Evolutionary conservation across 2,797 vertebrate genomes (phyloP).

Genomic region (Selene dorsalis): DNA sequence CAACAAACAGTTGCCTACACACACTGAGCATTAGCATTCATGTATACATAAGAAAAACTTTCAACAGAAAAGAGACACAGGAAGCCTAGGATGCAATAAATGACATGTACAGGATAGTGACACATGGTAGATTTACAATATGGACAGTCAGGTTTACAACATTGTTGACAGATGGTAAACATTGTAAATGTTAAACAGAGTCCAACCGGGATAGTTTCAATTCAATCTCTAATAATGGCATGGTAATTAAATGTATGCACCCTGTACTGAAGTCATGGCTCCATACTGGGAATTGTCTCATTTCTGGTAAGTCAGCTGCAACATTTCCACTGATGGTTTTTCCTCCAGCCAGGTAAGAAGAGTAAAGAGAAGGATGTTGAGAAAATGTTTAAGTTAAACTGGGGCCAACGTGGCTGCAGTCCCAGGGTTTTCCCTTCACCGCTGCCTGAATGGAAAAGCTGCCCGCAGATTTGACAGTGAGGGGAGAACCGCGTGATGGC

Average conservation of each 20-base stretch:
- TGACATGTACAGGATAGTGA: too few relatives aligned
- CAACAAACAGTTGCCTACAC: neutral
- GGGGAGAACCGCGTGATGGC: conserved; percentile 48
- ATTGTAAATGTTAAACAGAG: neutral
- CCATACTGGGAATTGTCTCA: conserved; percentile 47
- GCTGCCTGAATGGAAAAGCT: conserved; percentile 66
- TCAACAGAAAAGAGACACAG: neutral
- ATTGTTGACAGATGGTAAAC: neutral
- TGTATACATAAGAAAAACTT: neutral
- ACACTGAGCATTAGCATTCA: neutral
- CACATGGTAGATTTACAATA: neutral
- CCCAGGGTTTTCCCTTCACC: conserved; percentile 57
- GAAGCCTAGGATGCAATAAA: too few relatives aligned
- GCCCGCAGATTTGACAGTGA: conserved; percentile 51
- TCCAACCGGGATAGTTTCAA: neutral
- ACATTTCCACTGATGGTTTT: conserved; percentile 68
- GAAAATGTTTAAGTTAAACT: conserved; percentile 64
- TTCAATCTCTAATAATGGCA: neutral
- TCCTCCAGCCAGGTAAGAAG: conserved; percentile 64
- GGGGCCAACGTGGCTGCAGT: conserved; percentile 55
- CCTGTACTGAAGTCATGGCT: conserved; percentile 12
- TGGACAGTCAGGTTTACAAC: neutral
- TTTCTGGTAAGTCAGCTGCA: conserved; percentile 67
- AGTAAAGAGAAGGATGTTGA: conserved; percentile 54
- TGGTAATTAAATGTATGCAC: conserved; percentile 22